These are phyloP conservation scores for Glaucopsyche alexis DNA, from an alignment of 2,888 invertebrate species.

Conservation along the genomic window DNA sequence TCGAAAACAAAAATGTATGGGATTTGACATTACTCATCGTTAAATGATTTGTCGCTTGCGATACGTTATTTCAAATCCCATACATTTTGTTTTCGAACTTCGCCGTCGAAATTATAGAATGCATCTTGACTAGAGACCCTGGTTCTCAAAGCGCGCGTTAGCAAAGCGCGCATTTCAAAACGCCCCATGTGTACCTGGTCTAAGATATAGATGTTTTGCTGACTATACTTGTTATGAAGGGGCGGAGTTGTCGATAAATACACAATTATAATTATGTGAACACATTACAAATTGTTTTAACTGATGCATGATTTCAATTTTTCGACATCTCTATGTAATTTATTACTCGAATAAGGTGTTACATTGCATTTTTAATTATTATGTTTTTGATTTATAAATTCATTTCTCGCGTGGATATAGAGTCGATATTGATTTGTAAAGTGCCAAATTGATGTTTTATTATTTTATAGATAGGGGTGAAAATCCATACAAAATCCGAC, in stretches of 20 bases:
- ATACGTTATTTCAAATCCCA: no score
- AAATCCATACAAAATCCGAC: no score
- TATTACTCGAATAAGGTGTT: conserved; percentile 2
- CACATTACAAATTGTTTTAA: conserved; percentile 30
- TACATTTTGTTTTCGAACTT: no score
- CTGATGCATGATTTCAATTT: conserved; percentile 29
- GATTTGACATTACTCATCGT: no score
- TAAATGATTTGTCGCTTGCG: no score
- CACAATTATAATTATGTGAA: conserved; percentile 31
- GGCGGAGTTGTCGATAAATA: conserved; percentile 37
- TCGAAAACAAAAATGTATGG: no score
- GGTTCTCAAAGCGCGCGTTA: no score
- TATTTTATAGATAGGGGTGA: not conserved
- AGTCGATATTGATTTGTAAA: not conserved
- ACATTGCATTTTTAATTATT: conserved; percentile 17
- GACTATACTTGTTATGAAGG: conserved; percentile 3
- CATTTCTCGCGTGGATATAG: not conserved
- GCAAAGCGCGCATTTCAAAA: no score
- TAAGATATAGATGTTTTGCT: not conserved
- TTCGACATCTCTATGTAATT: conserved; percentile 28
- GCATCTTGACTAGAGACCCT: no score
- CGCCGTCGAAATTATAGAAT: no score
- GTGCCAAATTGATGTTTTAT: not conserved
- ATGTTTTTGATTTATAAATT: not conserved
- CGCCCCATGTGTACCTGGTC: no score